Base-by-base conservation (phyloP, 1,140 invertebrate species). In the Dryas iulia region DNA sequence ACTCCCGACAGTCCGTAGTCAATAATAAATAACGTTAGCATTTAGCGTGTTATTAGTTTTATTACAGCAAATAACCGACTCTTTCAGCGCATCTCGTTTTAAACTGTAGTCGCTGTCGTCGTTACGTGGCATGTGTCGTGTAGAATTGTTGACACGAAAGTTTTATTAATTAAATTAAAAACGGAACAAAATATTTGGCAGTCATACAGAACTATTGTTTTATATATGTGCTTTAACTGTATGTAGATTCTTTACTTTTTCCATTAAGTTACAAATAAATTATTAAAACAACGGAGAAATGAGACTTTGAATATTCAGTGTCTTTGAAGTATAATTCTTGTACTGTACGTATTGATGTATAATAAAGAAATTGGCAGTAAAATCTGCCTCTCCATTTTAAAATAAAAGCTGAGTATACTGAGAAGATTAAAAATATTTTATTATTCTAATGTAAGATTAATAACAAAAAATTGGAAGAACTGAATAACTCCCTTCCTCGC, bases 11-110 rank as follows among this genome's bases (percentile, higher is more conserved):
- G n/a, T 39, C 7, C n/a, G 2, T 47, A 7, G n/a, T 47, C 18
- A 47, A 47, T 18, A 47, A 47, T 21, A 10, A 47, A 47, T 21
- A 21, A 47, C 39, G 18, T 18, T 21, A 47, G 60, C 66, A 52
- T 71, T 71, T 74, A 62, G 72, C 71, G 75, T 73, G 70, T 66
- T 71, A 77, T 76, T 70, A 70, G 60, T 69, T 72, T 71, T 75
- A 79, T 74, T 66, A 35, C 60, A 53, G 63, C 66, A 70, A 77
- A 77, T 76, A 56, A 33, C 59, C 58, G 62, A 59, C 65, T 66
- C 66, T 66, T 58, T 69, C 39, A 53, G 58, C 35, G 24, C 11
- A 28, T 61, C 39, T 14, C 39, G 39, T 47, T 47, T 47, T 21
- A 47, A 47, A 47, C 39, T 47, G 39, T 47, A 18, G 39, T 47